Base-by-base conservation (phyloP, 2,888 invertebrate species). In the Macaria liturata region DNA sequence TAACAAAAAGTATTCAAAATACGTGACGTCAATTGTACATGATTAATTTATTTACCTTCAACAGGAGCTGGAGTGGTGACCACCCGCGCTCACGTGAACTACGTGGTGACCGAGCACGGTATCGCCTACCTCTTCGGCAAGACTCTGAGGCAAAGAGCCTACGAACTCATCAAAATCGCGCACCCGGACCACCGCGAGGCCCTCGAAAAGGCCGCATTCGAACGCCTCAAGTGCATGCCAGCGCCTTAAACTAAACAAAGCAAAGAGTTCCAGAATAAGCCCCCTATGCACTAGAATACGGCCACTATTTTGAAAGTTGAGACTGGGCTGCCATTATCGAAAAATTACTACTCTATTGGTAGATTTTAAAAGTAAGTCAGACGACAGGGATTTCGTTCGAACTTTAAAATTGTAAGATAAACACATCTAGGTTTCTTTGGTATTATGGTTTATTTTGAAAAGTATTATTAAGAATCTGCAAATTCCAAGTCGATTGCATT, bases 51-150 rank as follows among this genome's bases (percentile, higher is more conserved):
- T 8, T 39, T 42, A 42, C 53, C 48, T 49, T 50, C 43, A 20
- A 9, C 50, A 96, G 98, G 98, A 72, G 97, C 97, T 59, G 98
- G 98, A n/a, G 97, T 98, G 4, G 98, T 98, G 9, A 97, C 98
- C 0, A 95, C 96, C 0, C 94, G 98, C 65, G 98, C 97, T 0
- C 98, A 98, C 82, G 97, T 97, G 0, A 97, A 98, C 81, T 98
- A 98, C 82, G 94, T 98, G 3, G 98, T 98, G 0, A 98, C 98
- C 0, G 98, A 98, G 81, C 94, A 96, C 68, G 98, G 98, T 9
- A 96, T 98, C 67, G 98, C 98, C 0, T 92, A 95, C 57, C 89
- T 98, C 49, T 98, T 98, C 83, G 98, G 98, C 44, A 97, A 97
- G 86, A 95, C 95, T 9, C 93, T 98, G 52, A 93, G 98, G 2